Percentiles rank a stretch among this genome's conserved stretches.
Conservation (phyloP, 1,140 invertebrate genomes). For the Sitobion miscanthi region DNA sequence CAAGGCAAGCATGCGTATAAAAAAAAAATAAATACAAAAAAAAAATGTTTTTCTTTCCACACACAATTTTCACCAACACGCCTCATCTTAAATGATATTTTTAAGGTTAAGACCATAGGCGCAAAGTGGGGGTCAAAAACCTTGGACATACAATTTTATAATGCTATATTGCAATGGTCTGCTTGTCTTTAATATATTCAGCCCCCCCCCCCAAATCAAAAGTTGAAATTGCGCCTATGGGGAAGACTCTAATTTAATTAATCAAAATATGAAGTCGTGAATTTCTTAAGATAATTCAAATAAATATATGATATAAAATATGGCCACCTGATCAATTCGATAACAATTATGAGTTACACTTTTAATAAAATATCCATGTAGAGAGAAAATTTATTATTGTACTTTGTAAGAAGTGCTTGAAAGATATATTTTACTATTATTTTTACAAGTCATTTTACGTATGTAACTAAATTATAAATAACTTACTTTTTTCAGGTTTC, state of each 20-base stretch:
- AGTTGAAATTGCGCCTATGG: too few species aligned
- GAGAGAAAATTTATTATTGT: not conserved
- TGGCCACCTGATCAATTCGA: too few species aligned
- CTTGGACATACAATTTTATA: too few species aligned
- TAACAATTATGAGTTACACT: not conserved
- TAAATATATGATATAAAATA: too few species aligned
- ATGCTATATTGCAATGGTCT: too few species aligned
- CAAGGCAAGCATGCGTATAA: not conserved
- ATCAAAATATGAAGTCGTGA: not conserved
- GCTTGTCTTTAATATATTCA: too few species aligned
- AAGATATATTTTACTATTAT: not conserved
- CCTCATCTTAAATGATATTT: not conserved
- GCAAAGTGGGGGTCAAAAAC: too few species aligned
- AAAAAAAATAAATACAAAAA: too few species aligned
- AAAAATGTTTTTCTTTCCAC: too few species aligned
- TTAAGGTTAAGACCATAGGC: not conserved
- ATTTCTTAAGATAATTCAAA: not conserved
- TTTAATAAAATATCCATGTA: not conserved
- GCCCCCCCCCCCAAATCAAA: too few species aligned
- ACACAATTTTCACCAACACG: not conserved
- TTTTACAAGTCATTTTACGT: too few species aligned
- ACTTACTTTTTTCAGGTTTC: constrained; percentile 32
- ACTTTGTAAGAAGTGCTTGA: not conserved
- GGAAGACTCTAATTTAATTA: not conserved
- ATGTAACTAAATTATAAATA: not conserved